Evolutionary conservation across 1,140 invertebrate genomes (phyloP), one percentile per base, ranked within the genome.

Genomic region (Drosophila eugracilis): DNA sequence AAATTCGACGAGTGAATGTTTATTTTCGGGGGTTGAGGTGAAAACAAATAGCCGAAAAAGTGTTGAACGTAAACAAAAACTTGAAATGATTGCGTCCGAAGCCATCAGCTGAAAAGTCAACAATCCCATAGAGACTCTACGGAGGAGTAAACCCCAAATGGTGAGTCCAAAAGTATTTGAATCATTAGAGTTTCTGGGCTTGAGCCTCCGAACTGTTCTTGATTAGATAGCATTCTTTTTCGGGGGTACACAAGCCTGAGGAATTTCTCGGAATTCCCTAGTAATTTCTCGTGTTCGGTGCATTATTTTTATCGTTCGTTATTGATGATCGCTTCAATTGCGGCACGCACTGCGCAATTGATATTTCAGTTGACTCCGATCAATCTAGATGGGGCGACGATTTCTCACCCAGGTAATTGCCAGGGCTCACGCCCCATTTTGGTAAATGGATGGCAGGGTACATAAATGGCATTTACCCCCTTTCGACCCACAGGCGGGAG

Each of bases 281-380:
- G 65, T 34, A 42, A 66, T 67, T 41, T 66, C 45, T 28, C 45
- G 21, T 63, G 60, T 52, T 66, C 62, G 15, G 60, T 53, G 62
- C 65, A 69, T 69, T 67, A 53, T 39, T 69, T 69, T 67, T 69
- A 67, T 67, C 63, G 36, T 17, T 22, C 17, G 36, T 53, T 63
- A 69, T 69, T 53, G 65, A 69, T 53, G 62, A 69, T 69, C 65
- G 36, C 22, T 67, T 44, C 65, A 69, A 69, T 69, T 69, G 65
- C 37, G 34, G 34, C 63, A 67, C 65, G 47, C 62, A 67, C 47
- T 14, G 36, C 65, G 60, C 47, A 69, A 67, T 69, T 69, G 28
- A 53, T 69, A 42, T 67, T 39, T 62, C 47, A 69, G 62, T 69
- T 69, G 65, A 69, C 63, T 66, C n/a, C 37, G 45, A 66, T 67